These are phyloP conservation scores for Octonoba sinensis DNA, from an alignment of 2,888 invertebrate species.

Conservation along the genomic window DNA sequence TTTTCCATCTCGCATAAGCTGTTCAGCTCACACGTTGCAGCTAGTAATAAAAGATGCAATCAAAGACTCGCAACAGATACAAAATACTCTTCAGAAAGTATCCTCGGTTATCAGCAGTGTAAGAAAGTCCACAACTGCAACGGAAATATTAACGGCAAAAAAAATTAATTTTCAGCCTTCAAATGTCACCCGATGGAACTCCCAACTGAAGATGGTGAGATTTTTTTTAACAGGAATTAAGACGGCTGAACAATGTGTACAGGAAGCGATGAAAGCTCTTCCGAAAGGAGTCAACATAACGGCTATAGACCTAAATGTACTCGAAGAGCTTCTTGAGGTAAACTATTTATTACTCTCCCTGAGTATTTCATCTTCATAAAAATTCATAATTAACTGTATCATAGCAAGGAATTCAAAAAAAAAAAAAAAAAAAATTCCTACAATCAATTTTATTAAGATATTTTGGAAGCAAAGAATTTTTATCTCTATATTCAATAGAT, in stretches of 20 bases:
- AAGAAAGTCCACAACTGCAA: not conserved
- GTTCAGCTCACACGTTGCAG: not conserved
- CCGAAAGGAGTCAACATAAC: not conserved
- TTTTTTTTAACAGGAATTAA: not conserved
- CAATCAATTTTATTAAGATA: too few relatives aligned
- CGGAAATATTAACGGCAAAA: not conserved
- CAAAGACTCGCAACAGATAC: not conserved
- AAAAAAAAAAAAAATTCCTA: too few relatives aligned
- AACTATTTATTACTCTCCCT: too few relatives aligned
- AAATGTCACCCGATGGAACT: not conserved
- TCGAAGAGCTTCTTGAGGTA: not conserved
- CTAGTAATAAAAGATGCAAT: not conserved
- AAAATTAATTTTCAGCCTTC: not conserved
- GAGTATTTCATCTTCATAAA: too few relatives aligned
- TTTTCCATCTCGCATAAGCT: not conserved
- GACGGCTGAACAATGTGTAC: not conserved
- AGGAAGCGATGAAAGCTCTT: not conserved
- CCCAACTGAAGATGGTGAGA: not conserved
- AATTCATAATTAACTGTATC: too few relatives aligned
- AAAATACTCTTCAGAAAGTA: not conserved
- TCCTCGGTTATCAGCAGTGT: not conserved
- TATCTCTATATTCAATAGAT: too few relatives aligned
- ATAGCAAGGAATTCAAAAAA: too few relatives aligned
- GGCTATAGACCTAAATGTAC: not conserved
- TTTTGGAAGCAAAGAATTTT: too few relatives aligned